Evolutionary conservation across 1,140 invertebrate species (phyloP).

Genomic region (Sesamia nonagrioides): DNA sequence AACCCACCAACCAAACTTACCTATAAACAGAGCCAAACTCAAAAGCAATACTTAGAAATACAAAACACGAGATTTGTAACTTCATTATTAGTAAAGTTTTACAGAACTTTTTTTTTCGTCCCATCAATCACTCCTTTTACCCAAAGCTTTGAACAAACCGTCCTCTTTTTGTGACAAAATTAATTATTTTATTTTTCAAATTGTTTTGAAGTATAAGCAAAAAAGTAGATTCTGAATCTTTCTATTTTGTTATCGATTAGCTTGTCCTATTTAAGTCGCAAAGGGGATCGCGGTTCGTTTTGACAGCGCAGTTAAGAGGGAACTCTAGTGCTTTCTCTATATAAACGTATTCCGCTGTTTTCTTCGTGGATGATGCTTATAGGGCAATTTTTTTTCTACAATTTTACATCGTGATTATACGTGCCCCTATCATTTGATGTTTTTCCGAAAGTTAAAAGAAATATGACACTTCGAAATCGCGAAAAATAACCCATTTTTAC

Average conservation of each 20-base stretch:
- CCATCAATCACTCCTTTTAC: slow-evolving; percentile 29
- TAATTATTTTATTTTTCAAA: slow-evolving; percentile 36
- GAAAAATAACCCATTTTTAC: too few species aligned
- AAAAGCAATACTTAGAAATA: background rate
- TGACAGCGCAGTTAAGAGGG: too few species aligned
- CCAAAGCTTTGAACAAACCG: background rate
- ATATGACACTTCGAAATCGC: too few species aligned
- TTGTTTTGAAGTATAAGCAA: slow-evolving; percentile 33
- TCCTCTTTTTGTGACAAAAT: slow-evolving; percentile 28
- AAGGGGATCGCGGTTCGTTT: slow-evolving; percentile 1
- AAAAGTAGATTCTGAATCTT: background rate
- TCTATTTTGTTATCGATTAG: slow-evolving; percentile 16
- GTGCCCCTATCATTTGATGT: too few species aligned
- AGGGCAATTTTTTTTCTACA: too few species aligned
- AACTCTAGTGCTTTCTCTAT: too few species aligned
- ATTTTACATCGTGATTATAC: too few species aligned
- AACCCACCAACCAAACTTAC: background rate
- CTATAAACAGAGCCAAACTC: background rate
- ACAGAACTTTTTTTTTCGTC: slow-evolving; percentile 23
- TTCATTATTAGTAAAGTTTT: slow-evolving; percentile 23
- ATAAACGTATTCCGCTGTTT: too few species aligned
- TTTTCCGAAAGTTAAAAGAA: too few species aligned
- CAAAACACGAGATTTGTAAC: slow-evolving; percentile 11
- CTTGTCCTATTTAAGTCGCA: slow-evolving; percentile 3
- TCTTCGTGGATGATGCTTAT: too few species aligned